Evolutionary conservation across 2,797 vertebrate species (phyloP), one percentile per base, ranked within the genome.

Genomic region (Lerista edwardsae): DNA sequence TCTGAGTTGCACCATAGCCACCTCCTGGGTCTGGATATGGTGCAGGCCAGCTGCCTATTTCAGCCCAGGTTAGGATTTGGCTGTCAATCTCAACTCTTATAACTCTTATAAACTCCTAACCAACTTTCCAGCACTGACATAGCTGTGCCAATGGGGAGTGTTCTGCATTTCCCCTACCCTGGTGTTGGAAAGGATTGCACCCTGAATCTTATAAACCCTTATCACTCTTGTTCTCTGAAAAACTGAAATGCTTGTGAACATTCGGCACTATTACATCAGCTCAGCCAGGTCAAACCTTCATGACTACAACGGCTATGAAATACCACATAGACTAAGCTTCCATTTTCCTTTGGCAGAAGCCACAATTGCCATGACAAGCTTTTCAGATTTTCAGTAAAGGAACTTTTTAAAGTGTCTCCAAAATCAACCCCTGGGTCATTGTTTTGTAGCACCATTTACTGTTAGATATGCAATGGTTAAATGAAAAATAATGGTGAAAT

Each of bases 401-500:
- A 44, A 47, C 27, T 41, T 73, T 73, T 72, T 14, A 62, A 82
- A 82, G 39, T 25, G 11, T 72, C 29, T 34, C 29, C 7, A 41
- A 61, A 31, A 27, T 36, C 47, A 57, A 39, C 3, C 57, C 47
- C 7, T 39, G 36, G 23, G 34, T 39, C 29, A 64, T 7, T 9
- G 67, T 25, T 73, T 65, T 67, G 10, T 55, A 55, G 59, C 31
- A 67, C 15, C 25, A 19, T 75, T 57, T 55, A 17, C 59, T 67
- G 21, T 59, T 68, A 80, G 34, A 4, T 31, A 74, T 67, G n/a
- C 14, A 44, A 31, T 44, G 21, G 69, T 55, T 72, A 44, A 59
- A 59, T 44, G n/a, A 25, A 67, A 10, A 64, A 57, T 27, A 79
- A 31, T 11, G 73, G 4, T n/a, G 68, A 86, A 73, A 89, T 86